phyloP scores from a whole-genome alignment of 30 jellyfish, hydroid and myxozoan genomes.

The Aurelia sp. region DNA sequence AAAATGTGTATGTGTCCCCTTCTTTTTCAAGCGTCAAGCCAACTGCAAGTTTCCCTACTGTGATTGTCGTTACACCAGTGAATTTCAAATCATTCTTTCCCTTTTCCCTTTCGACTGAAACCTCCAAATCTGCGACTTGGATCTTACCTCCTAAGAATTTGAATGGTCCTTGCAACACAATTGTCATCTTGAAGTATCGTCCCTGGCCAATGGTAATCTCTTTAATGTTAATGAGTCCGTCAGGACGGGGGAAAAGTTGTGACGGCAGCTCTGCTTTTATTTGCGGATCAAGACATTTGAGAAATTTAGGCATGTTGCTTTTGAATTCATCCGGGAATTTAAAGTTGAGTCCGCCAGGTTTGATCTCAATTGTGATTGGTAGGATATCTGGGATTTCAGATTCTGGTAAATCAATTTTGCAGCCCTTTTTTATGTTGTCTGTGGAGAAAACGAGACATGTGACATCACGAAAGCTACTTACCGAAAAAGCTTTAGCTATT shows the following conservation, averaged over 20 bases:
- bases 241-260: constrained; percentile 69
- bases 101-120: constrained; percentile 32
- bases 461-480: too few relatives aligned
- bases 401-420: constrained; percentile 4
- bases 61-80: constrained; percentile 63
- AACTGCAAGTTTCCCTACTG: constrained; percentile 60
- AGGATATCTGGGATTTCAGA: constrained; percentile 59
- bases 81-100: constrained; percentile 20
- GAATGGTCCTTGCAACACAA: constrained; percentile 71
- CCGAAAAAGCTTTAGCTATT: too few relatives aligned
- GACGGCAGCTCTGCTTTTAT: constrained; percentile 77
- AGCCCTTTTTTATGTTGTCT: constrained; percentile 24
- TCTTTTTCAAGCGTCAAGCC: constrained; percentile 61
- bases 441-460: background rate
- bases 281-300: constrained; percentile 73
- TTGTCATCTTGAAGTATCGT: constrained; percentile 52
- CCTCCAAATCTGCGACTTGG: constrained; percentile 47
- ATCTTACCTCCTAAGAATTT: constrained; percentile 65
- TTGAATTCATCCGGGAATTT: constrained; percentile 62
- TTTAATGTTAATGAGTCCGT: constrained; percentile 61
- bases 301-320: constrained; percentile 58
- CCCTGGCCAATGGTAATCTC: constrained; percentile 60
- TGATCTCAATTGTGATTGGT: constrained; percentile 55
- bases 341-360: constrained; percentile 55
- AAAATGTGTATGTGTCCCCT: constrained; percentile 33